phyloP scores from a whole-genome alignment of 30 jellyfish, hydroid and myxozoan species.

The Aurelia sp. region DNA sequence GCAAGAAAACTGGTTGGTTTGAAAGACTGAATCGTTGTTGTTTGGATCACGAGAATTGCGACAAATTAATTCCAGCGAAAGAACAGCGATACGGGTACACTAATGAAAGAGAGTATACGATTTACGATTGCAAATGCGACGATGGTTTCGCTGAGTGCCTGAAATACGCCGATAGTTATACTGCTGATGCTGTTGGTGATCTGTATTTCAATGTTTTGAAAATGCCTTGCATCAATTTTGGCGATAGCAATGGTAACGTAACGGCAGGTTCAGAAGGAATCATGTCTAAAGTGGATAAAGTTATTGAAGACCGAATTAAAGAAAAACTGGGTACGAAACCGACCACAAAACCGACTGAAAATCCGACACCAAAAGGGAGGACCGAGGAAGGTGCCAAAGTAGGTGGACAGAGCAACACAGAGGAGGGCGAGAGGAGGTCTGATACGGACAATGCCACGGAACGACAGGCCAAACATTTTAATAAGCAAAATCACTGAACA shows the following conservation, averaged over 20 bases:
- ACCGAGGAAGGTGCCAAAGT: neutral
- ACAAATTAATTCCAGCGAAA: constrained; percentile 86
- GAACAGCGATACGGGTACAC: constrained; percentile 71
- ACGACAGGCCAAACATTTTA: constrained; percentile 22
- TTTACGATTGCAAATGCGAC: constrained; percentile 95
- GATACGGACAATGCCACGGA: constrained; percentile 13
- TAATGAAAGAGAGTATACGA: constrained; percentile 83
- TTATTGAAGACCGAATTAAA: constrained; percentile 28
- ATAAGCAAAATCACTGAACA: neutral
- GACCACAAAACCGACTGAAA: constrained; percentile 4
- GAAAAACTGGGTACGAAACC: constrained; percentile 8
- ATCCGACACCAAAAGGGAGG: neutral
- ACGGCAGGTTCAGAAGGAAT: neutral
- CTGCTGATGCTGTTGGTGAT: constrained; percentile 97
- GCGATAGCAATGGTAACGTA: constrained; percentile 20
- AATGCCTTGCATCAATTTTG: constrained; percentile 89
- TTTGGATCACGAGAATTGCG: constrained; percentile 86
- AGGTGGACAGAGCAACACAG: neutral
- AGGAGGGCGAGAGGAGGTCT: constrained; percentile 4
- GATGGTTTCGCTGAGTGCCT: constrained; percentile 88
- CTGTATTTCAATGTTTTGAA: constrained; percentile 89
- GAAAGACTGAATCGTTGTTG: constrained; percentile 79
- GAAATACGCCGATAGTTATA: constrained; percentile 80
- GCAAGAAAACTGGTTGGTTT: constrained; percentile 55
- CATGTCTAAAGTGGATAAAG: constrained; percentile 25